Evolutionary conservation across 2,797 vertebrate species (phyloP).

Genomic region (Tolypeutes matacus): DNA sequence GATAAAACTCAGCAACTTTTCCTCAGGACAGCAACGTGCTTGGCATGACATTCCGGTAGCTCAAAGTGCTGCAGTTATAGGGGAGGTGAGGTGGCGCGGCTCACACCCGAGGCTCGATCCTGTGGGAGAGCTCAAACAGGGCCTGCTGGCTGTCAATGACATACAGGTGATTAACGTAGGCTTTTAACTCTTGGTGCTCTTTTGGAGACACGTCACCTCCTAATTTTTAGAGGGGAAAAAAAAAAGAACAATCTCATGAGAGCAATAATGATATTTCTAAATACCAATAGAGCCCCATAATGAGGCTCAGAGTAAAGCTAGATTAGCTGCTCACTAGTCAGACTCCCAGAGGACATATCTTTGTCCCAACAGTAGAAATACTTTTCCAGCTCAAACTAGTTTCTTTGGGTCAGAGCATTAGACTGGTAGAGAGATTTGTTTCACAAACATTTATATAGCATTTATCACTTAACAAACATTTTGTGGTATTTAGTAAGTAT

Average conservation of each 20-base stretch:
- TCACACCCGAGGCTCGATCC: constrained; percentile 95
- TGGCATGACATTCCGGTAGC: constrained; percentile 85
- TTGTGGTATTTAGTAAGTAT: neutral
- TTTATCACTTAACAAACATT: neutral
- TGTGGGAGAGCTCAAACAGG: constrained; percentile 97
- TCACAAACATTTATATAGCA: accelerated
- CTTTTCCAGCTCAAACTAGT: neutral
- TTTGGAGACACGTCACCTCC: constrained; percentile 93
- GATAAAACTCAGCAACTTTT: constrained; percentile 92
- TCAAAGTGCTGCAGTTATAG: constrained; percentile 79
- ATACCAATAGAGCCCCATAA: neutral
- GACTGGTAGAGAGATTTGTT: neutral
- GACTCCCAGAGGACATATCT: neutral
- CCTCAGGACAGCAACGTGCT: constrained; percentile 87
- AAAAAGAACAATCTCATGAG: neutral
- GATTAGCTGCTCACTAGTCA: neutral
- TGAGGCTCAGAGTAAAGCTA: neutral
- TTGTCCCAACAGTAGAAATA: neutral
- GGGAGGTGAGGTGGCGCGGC: neutral
- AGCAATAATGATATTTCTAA: neutral
- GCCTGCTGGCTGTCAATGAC: constrained; percentile 98
- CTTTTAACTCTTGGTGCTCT: constrained; percentile 93
- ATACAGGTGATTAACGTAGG: constrained; percentile 93
- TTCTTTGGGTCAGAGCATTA: neutral
- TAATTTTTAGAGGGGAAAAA: constrained; percentile 79